Base-by-base conservation (phyloP, 2,888 invertebrate genomes). In the Drosophila cracens region DNA sequence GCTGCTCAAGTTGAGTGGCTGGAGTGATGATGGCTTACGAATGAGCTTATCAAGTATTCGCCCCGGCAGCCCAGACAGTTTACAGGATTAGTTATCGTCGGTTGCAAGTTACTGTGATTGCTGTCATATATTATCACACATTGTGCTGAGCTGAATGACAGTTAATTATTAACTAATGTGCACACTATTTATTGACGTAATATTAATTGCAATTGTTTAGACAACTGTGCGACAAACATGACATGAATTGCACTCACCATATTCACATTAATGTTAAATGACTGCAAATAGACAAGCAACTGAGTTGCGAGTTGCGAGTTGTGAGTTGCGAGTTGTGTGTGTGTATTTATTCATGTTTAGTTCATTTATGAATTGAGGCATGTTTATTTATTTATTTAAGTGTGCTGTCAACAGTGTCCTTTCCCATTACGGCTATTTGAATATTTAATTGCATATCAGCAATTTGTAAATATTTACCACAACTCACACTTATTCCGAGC, bases 401-500 rank as follows among this genome's bases (percentile, higher is more conserved):
- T 57, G 29, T 16, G 63, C 70, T 85, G 80, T 82, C 77, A 82
- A 40, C 58, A 48, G 27, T 27, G 36, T 54, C 48, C 31, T 46
- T 66, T 76, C 2, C 36, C 27, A 13, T 29, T 38, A 46, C 46
- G 10, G 38, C 13, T 67, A 69, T 46, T 81, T 68, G 75, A 76
- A 70, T 82, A 79, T 82, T 82, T 87, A 87, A 87, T 84, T 87
- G 79, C 81, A 76, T 79, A 74, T 74, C 80, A 76, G 76, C 59
- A 70, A 70, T 72, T 71, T 67, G 79, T 79, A 79, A 83, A 83
- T 83, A 76, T 81, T 85, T 76, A 79, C 81, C 59, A 25, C 38
- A 51, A 49, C 31, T 18, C n/a, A 51, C 31, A 29, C 56, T 34
- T 36, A 57, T 29, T 16, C 25, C 33, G 11, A 27, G 65, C 52